Evolutionary conservation across 2,888 invertebrate species (phyloP), one percentile per base, ranked within the genome.

Genomic region (Dioctria linearis): DNA sequence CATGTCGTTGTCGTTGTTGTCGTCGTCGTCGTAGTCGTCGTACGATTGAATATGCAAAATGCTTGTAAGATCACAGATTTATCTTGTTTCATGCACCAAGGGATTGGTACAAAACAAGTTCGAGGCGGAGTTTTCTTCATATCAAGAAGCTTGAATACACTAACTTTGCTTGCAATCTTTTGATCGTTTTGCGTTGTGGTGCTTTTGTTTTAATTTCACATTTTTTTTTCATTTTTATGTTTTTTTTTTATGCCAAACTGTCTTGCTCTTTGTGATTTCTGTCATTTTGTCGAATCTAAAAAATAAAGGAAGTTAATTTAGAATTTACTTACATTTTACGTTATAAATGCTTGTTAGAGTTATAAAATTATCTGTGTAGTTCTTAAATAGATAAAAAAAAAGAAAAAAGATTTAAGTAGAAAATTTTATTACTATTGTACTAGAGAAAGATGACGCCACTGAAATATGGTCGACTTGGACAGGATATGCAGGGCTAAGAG

Each of bases 41-140:
- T 9, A 5, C 71, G 71, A 79, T 79, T 79, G 69, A 79, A 79
- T 79, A 79, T 79, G 79, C 79, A 79, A 79, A 79, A 49, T 71
- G 61, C 61, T 71, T 63, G 67, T 39, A 71, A 79, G 43, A 79
- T 69, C 69, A n/a, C 49, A 59, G 57, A 69, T 67, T 79, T 69
- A 59, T 79, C 46, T 57, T 59, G 79, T 46, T 57, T 57, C 59
- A 49, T 69, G 61, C 61, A 63, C 67, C 79, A 66, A 75, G 42
- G 80, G 80, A 82, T 80, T 80, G 78, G 79, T 73, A 82, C 78
- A 78, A 79, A 82, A 82, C 80, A 82, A 67, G 82, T 78, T 67
- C 75, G 61, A 79, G 82, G 82, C 82, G 82, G 82, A 59, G 82
- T 75, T 67, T 79, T 59, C 37, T 79, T 59, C 37, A 54, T 73